A percentile compares a stretch with the other conserved stretches of the same genome.
Evolutionary conservation across 1,140 invertebrate genomes (phyloP).

Genomic region (Philaenus spumarius): DNA sequence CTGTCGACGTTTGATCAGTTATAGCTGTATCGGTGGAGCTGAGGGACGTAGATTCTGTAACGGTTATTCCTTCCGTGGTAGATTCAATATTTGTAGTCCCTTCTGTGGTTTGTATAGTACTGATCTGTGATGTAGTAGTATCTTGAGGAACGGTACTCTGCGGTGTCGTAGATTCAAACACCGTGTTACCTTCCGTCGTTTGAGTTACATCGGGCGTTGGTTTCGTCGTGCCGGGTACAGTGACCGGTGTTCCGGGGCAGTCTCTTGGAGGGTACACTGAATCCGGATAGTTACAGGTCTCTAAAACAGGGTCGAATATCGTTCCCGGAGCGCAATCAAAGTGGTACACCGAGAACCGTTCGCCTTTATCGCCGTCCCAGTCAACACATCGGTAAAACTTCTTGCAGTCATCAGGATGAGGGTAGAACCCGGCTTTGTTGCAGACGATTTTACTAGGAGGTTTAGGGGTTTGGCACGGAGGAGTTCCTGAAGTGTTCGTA

Average conservation of each 20-base stretch:
- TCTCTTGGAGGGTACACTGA: slow-evolving; percentile 46
- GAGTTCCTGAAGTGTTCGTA: neutral
- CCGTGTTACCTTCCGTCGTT: slow-evolving; percentile 5
- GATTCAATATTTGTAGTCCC: slow-evolving; percentile 1
- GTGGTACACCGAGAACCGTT: slow-evolving; percentile 49
- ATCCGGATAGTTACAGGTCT: slow-evolving; percentile 46
- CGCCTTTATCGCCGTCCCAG: slow-evolving; percentile 46
- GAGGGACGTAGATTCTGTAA: too few species aligned
- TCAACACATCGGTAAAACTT: slow-evolving; percentile 69
- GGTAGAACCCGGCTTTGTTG: slow-evolving; percentile 50
- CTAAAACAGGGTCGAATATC: slow-evolving; percentile 47
- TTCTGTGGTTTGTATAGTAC: neutral
- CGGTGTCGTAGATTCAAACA: neutral
- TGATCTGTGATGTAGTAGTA: neutral
- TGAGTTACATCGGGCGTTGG: slow-evolving; percentile 6
- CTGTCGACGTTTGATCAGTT: too few species aligned
- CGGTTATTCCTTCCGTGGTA: neutral
- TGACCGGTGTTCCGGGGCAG: slow-evolving; percentile 30
- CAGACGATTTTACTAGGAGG: slow-evolving; percentile 27
- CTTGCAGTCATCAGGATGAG: slow-evolving; percentile 54
- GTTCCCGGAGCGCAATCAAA: slow-evolving; percentile 48
- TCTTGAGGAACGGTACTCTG: neutral
- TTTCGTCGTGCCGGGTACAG: neutral
- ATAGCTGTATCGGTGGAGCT: too few species aligned
- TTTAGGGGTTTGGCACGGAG: slow-evolving; percentile 15